These are phyloP conservation scores for Coenonympha arcania DNA, from an alignment of 2,888 invertebrate species.

Conservation along the genomic window DNA sequence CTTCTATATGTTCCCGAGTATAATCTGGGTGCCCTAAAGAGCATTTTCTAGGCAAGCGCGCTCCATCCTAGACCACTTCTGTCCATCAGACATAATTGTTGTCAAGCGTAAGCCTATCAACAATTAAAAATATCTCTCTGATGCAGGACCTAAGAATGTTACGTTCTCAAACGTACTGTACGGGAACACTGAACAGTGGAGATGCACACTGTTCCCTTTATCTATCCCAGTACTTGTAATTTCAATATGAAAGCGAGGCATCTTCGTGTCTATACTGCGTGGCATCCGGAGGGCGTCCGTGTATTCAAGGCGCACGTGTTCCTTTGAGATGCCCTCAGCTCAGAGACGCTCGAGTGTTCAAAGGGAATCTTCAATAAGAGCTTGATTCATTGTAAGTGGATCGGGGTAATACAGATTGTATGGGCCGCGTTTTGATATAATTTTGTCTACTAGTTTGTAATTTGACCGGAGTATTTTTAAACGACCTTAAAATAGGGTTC, in stretches of 20 bases:
- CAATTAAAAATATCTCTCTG: no score
- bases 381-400: conserved; percentile 13
- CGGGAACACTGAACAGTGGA: no score
- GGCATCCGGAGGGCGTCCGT: conserved; percentile 64
- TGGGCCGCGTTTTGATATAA: conserved; percentile 2
- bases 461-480: no score
- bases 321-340: conserved; percentile 46
- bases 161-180: background rate
- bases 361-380: conserved; percentile 21
- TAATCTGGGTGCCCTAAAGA: no score
- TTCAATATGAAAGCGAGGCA: conserved; percentile 26
- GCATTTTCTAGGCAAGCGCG: no score
- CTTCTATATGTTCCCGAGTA: no score
- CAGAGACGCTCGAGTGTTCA: conserved; percentile 25
- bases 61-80: no score
- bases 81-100: no score
- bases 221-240: conserved; percentile 2
- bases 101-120: no score
- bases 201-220: conserved; percentile 4
- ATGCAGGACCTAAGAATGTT: no score
- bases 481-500: no score
- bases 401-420: conserved; percentile 6
- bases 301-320: conserved; percentile 67
- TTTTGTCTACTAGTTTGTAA: background rate
- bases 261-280: conserved; percentile 44